Evolutionary conservation across 2,888 invertebrate species (phyloP).

Genomic region (Apomyelois bistriatella): DNA sequence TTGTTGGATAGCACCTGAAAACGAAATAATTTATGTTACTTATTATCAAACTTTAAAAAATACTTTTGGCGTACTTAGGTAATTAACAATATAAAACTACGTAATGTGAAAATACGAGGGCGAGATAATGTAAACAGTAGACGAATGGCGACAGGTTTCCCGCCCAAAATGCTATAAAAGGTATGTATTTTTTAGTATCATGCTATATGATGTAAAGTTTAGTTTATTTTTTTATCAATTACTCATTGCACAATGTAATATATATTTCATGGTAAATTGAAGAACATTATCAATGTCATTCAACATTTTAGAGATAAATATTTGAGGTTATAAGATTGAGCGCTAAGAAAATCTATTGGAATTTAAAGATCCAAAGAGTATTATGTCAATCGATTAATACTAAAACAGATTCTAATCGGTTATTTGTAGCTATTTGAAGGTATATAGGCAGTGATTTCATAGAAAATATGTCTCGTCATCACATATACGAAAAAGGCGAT

Average conservation of each 20-base stretch:
- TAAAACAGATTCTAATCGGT: not conserved
- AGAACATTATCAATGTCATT: slow-evolving; percentile 11
- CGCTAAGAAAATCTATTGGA: not conserved
- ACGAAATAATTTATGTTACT: slow-evolving; percentile 9
- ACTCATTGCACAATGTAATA: not conserved
- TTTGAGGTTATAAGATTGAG: slow-evolving; percentile 41
- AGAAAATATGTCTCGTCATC: slow-evolving; percentile 39
- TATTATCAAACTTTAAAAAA: too few relatives aligned
- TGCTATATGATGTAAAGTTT: not conserved
- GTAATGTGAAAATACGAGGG: not conserved
- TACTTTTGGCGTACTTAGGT: too few relatives aligned
- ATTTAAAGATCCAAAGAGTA: not conserved
- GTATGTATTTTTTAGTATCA: not conserved
- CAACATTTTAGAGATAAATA: slow-evolving; percentile 16
- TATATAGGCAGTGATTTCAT: not conserved
- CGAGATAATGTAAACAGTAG: not conserved
- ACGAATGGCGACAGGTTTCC: slow-evolving; percentile 35
- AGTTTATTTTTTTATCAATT: not conserved
- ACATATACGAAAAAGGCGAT: slow-evolving; percentile 28
- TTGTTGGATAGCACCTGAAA: slow-evolving; percentile 26
- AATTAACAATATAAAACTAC: too few relatives aligned
- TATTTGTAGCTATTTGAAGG: slow-evolving; percentile 12
- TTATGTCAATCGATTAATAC: not conserved
- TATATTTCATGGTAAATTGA: not conserved
- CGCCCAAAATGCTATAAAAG: slow-evolving; percentile 40